phyloP scores from a whole-genome alignment of 2,113 vertebrate species.

The Hemiscyllium ocellatum region DNA sequence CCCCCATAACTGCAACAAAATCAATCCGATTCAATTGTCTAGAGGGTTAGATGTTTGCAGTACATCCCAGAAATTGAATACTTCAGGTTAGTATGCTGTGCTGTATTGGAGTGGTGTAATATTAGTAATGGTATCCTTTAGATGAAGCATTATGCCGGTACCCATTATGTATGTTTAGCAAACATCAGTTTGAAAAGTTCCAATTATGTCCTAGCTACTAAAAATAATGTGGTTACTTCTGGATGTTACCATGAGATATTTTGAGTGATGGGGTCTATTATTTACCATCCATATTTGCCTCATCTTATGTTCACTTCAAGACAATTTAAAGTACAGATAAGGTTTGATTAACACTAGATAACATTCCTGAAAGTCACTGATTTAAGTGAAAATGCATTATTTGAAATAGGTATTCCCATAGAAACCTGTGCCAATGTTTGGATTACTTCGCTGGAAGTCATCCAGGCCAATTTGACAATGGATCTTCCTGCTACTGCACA shows the following conservation, averaged over 20 bases:
- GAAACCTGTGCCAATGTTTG: too few species aligned
- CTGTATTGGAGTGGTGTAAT: not conserved
- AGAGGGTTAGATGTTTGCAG: not conserved
- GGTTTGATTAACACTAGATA: too few species aligned
- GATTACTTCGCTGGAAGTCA: too few species aligned
- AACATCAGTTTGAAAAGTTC: not conserved
- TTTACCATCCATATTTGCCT: not conserved
- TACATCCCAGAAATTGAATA: not conserved
- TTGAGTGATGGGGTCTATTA: not conserved
- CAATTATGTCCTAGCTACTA: not conserved
- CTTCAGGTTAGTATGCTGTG: not conserved
- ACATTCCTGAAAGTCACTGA: too few species aligned
- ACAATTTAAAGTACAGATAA: not conserved
- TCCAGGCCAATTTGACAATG: too few species aligned
- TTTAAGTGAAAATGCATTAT: too few species aligned
- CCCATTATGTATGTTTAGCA: not conserved
- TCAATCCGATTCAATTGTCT: not conserved
- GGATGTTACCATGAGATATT: not conserved
- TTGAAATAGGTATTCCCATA: too few species aligned
- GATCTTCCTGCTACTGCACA: too few species aligned
- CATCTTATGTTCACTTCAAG: not conserved
- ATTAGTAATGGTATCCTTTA: not conserved
- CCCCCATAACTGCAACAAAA: not conserved
- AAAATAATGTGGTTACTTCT: not conserved
- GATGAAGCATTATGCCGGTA: not conserved